phyloP scores from a whole-genome alignment of 1,140 invertebrate species.

The Drosophila leontia region DNA sequence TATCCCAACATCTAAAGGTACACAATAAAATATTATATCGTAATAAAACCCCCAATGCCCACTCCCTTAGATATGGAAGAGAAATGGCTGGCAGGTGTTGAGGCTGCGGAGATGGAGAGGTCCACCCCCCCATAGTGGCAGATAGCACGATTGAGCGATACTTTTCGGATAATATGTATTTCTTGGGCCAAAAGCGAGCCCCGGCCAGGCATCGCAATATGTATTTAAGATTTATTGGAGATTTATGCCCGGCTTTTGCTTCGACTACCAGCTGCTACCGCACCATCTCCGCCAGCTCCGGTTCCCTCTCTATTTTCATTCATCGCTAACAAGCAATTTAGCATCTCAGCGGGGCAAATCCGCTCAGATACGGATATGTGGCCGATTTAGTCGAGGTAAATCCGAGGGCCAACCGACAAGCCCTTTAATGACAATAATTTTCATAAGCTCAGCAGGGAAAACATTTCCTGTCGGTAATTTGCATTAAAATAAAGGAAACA shows the following conservation, averaged over 20 bases:
- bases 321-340: conserved; percentile 59
- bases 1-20: conserved; percentile 75
- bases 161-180: conserved; percentile 62
- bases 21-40: conserved; percentile 82
- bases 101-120: background rate
- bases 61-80: conserved; percentile 47
- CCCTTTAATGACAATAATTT: conserved; percentile 17
- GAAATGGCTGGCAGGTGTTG: conserved; percentile 41
- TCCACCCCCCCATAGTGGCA: background rate
- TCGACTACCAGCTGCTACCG: conserved; percentile 32
- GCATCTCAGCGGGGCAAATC: conserved; percentile 28
- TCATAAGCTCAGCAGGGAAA: background rate
- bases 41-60: conserved; percentile 67
- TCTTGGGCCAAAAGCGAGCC: conserved; percentile 36
- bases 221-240: conserved; percentile 73
- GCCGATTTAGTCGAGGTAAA: background rate
- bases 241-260: conserved; percentile 73
- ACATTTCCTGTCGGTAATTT: background rate
- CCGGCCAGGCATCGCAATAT: conserved; percentile 63
- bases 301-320: conserved; percentile 39
- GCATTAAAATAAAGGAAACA: background rate
- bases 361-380: conserved; percentile 6
- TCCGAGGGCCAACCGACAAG: conserved; percentile 7
- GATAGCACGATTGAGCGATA: conserved; percentile 70
- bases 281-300: conserved; percentile 5